A percentile compares a stretch with the other conserved stretches of the same genome.
These are phyloP conservation scores for Elgaria multicarinata DNA, from an alignment of 2,113 vertebrate species.

Conservation along the genomic window DNA sequence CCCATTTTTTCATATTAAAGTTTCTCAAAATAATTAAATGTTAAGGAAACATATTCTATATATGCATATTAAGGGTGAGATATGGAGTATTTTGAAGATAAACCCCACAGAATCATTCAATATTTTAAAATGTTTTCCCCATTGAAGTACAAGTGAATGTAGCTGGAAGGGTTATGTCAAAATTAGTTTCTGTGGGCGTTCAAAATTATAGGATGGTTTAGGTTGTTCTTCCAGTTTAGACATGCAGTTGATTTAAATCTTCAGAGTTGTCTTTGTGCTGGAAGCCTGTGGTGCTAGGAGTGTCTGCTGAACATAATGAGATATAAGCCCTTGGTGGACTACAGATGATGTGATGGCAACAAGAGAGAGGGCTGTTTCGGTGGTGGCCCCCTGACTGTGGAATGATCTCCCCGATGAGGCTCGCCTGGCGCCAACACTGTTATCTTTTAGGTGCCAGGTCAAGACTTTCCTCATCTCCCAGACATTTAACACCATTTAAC, in stretches of 20 bases:
- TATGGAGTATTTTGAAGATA: not conserved
- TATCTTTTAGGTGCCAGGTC: too few species aligned
- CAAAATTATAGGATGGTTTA: not conserved
- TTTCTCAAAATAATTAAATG: constrained; percentile 35
- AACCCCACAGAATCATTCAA: not conserved
- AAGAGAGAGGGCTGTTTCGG: too few species aligned
- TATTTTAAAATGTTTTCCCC: not conserved
- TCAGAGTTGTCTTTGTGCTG: too few species aligned
- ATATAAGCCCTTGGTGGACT: not conserved
- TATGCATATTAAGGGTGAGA: not conserved
- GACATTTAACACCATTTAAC: too few species aligned
- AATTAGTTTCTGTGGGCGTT: not conserved
- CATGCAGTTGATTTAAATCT: not conserved
- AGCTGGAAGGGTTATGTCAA: not conserved
- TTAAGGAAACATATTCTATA: constrained; percentile 21
- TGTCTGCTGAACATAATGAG: not conserved
- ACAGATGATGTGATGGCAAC: too few species aligned
- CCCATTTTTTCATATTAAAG: constrained; percentile 1
- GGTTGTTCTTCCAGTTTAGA: not conserved
- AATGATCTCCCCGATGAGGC: too few species aligned
- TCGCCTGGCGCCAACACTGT: too few species aligned
- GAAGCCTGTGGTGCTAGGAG: too few species aligned
- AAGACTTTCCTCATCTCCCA: too few species aligned
- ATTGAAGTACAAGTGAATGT: not conserved
- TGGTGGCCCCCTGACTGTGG: too few species aligned